Evolutionary conservation across 2,888 invertebrate genomes (phyloP), one percentile per base, ranked within the genome.

Genomic region (Argyresthia goedartella): DNA sequence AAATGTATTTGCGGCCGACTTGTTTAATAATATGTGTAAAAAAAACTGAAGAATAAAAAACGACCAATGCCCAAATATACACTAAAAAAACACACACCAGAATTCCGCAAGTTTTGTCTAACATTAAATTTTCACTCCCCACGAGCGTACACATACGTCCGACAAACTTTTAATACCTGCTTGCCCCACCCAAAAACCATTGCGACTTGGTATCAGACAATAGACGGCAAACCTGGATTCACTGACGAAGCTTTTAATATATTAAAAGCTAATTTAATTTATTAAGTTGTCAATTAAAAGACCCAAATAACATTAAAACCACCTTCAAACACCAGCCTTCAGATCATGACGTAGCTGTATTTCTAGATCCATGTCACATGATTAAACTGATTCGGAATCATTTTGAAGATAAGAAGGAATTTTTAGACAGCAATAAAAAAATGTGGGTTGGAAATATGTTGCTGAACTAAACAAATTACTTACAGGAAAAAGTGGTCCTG

Each of bases 191-290:
- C 60, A 7, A 60, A 55, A 43, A 67, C 65, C 6, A 51, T 65
- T 13, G 49, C 45, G 34, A 62, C 57, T 39, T 69, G 66, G 67
- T 64, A 63, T 51, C 39, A 46, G 3, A 53, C 48, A 35, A 53
- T 66, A 8, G 54, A 65, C 57, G 64, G 60, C 0, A 54, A 58
- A 16, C 65, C 66, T n/a, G 66, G 69, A 1, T 64, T 69, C 48
- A 61, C 61, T n/a, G 51, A 53, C 11, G 60, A 62, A 57, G 56
- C 61, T 11, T 60, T 66, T 52, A 11, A 50, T 2, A 35, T 55
- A n/a, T 55, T 67, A 50, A 55, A 59, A 51, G 15, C 34, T 15
- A 57, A 59, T 35, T 49, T 36, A 41, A 50, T 36, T 9, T n/a
- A 55, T 15, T 15, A 15, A 52, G 47, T 51, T 36, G 46, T 54